These are phyloP conservation scores for Morpho achilles DNA, from an alignment of 2,888 invertebrate species.

Conservation along the genomic window DNA sequence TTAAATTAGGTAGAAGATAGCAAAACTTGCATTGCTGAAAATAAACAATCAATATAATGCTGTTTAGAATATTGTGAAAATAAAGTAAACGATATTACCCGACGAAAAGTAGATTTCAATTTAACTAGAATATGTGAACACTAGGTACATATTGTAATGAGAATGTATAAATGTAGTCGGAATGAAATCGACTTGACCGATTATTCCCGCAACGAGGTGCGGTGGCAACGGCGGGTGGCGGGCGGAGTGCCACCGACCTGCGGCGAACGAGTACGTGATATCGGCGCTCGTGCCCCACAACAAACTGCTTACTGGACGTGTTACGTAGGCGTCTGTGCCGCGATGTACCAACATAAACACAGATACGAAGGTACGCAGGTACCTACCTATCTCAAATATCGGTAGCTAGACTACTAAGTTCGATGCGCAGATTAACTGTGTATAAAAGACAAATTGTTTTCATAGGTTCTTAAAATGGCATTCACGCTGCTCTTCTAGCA, in stretches of 20 bases:
- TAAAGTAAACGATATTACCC: not conserved
- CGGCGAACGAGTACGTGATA: slow-evolving; percentile 71
- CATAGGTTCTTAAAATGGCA: too few relatives aligned
- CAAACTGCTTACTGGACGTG: slow-evolving; percentile 77
- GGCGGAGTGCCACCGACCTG: slow-evolving; percentile 57
- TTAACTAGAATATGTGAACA: slow-evolving; percentile 12
- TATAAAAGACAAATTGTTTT: not conserved
- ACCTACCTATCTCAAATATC: slow-evolving; percentile 28
- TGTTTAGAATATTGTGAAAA: not conserved
- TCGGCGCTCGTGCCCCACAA: slow-evolving; percentile 76
- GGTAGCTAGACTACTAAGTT: slow-evolving; percentile 35
- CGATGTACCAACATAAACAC: slow-evolving; percentile 62
- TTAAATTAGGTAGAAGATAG: slow-evolving; percentile 30
- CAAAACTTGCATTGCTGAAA: slow-evolving; percentile 12
- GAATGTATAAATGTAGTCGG: slow-evolving; percentile 29
- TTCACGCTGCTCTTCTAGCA: too few relatives aligned
- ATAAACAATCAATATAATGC: not conserved
- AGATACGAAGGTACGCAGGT: slow-evolving; percentile 34
- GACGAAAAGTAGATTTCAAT: not conserved
- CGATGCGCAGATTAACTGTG: slow-evolving; percentile 43
- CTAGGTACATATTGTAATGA: slow-evolving; percentile 14
- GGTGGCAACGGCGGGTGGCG: slow-evolving; percentile 63
- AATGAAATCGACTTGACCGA: slow-evolving; percentile 62
- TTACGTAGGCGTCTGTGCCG: slow-evolving; percentile 72
- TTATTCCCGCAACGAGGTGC: slow-evolving; percentile 70